These are phyloP conservation scores for Zosterops hypoxanthus DNA, from an alignment of 2,113 vertebrate genomes.

Conservation along the genomic window DNA sequence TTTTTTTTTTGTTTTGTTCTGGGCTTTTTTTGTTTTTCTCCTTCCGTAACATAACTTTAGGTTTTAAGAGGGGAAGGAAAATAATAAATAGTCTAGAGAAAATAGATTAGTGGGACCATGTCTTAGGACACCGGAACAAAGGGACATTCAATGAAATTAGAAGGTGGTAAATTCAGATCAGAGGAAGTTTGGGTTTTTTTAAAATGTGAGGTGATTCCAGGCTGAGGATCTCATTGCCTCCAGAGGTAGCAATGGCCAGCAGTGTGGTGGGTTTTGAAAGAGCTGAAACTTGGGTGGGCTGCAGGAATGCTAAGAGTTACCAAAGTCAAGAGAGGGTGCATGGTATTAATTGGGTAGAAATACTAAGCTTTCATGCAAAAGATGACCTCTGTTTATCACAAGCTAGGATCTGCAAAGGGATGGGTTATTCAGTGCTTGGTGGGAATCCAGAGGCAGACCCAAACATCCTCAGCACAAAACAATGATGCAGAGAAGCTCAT, in stretches of 20 bases:
- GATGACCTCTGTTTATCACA: background rate
- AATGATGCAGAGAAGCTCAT: background rate
- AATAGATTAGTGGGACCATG: background rate
- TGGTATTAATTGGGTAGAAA: background rate
- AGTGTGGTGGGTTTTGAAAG: background rate
- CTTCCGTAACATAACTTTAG: background rate
- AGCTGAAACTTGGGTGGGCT: background rate
- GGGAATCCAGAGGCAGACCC: background rate
- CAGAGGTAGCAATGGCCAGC: background rate
- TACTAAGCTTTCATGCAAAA: background rate
- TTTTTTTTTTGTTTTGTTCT: background rate
- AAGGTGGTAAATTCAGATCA: background rate
- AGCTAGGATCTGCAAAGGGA: background rate
- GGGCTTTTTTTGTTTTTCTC: background rate
- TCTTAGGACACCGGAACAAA: background rate
- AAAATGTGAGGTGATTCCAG: background rate
- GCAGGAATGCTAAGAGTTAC: background rate
- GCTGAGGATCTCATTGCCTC: background rate
- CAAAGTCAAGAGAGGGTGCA: fast-evolving
- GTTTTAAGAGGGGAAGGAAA: constrained; percentile 27
- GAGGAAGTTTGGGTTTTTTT: background rate
- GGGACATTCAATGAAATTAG: background rate
- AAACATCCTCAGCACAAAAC: background rate
- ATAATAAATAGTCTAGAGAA: constrained; percentile 12
- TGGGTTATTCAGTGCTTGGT: background rate